Conservation (phyloP, 2,113 vertebrate species). For the Mesocricetus auratus region DNA sequence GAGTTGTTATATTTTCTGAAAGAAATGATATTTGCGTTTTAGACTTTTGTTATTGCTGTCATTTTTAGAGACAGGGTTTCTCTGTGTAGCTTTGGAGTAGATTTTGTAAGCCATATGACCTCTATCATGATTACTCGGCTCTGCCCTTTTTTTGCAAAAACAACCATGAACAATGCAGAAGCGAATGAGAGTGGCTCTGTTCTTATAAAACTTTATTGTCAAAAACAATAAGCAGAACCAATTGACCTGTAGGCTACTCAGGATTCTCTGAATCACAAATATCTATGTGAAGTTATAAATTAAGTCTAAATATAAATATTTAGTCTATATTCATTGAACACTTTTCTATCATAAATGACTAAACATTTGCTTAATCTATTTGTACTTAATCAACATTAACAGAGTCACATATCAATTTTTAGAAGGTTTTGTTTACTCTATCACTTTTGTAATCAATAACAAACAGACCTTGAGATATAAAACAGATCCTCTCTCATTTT, state of each 20-base stretch:
- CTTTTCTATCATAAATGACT: neutral
- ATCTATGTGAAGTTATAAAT: neutral
- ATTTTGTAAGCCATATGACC: neutral
- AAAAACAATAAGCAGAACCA: neutral
- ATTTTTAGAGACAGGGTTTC: too few species aligned
- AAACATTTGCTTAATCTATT: constrained; percentile 27
- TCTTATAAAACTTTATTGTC: constrained; percentile 32
- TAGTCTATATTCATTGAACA: neutral
- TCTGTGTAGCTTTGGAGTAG: neutral
- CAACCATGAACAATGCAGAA: neutral
- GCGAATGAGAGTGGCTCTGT: neutral
- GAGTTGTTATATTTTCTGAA: neutral
- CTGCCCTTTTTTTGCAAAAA: neutral
- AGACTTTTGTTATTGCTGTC: neutral
- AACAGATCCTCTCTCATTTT: neutral
- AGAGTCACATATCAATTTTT: neutral
- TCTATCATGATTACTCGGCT: constrained; percentile 4
- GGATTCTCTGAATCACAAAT: neutral
- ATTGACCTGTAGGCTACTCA: neutral
- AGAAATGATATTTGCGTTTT: neutral
- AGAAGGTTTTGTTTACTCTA: neutral
- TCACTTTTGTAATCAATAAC: neutral
- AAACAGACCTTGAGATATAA: neutral
- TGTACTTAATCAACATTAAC: constrained; percentile 21
- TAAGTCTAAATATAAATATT: neutral